Conservation (phyloP, 2,113 vertebrate species). For the Choloepus hoffmanni region DNA sequence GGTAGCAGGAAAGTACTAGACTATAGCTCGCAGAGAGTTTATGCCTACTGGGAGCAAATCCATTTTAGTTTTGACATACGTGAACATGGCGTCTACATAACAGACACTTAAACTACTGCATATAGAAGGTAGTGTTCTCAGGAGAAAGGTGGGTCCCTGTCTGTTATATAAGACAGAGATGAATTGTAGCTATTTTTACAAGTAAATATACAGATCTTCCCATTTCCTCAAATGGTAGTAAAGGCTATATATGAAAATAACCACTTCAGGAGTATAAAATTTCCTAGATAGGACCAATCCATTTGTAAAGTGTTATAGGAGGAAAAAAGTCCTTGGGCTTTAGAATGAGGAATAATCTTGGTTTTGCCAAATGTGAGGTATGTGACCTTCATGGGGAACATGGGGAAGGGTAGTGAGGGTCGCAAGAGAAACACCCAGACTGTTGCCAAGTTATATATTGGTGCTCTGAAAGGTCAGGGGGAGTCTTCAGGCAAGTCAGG, state of each 20-base stretch:
- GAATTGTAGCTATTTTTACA: background rate
- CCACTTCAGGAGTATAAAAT: background rate
- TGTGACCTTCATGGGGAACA: background rate
- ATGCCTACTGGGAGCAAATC: background rate
- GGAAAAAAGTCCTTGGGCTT: background rate
- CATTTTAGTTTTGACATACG: background rate
- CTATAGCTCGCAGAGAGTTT: background rate
- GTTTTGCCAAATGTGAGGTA: background rate
- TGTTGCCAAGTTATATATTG: too few species aligned
- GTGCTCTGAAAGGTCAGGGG: background rate
- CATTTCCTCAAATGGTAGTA: conserved; percentile 26
- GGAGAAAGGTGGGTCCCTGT: background rate
- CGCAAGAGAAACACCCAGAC: background rate
- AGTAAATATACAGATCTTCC: background rate
- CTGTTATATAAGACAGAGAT: background rate
- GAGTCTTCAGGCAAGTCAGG: background rate
- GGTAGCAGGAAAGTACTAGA: background rate
- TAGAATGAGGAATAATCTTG: background rate
- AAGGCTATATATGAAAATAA: background rate
- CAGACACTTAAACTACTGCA: background rate
- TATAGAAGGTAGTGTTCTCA: background rate
- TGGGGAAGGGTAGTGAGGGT: background rate
- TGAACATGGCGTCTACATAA: background rate
- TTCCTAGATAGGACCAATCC: background rate
- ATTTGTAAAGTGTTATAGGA: background rate